Evolutionary conservation across 2,888 invertebrate species (phyloP), one percentile per base, ranked within the genome.

Genomic region (Plebejus melissa): DNA sequence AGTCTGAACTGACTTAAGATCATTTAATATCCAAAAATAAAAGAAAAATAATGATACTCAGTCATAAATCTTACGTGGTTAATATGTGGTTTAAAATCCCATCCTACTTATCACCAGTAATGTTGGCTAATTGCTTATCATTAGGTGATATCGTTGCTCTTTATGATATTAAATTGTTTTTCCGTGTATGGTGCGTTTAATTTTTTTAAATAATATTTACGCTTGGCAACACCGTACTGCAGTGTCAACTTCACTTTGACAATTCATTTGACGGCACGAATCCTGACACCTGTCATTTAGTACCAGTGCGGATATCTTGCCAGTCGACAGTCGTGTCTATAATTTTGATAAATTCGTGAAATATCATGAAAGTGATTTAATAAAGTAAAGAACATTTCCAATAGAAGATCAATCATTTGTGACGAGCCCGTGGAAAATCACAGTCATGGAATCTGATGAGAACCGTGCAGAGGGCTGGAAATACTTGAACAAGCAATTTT

Each of bases 381-480:
- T 60, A 22, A 72, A 72, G 22, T 41, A 13, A 72, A 50, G 28
- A 72, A 32, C 13, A 50, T 72, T 71, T 71, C 28, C 32, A 50
- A 16, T 16, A 54, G 32, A 7, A 50, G 32, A 54, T 65, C 32
- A 36, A 32, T 65, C 32, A 65, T 65, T 32, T 65, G 65, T 65
- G 5, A 13, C 65, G 13, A 32, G 16, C 32, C 13, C 16, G 65
- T 65, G 65, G 65, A 65, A 65, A 65, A 65, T 65, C 41, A 69
- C 46, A 76, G 76, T 71, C 74, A 90, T 90, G 90, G 88, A 87
- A 77, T 79, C 85, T 32, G 91, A 90, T 75, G 92, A 90, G 76
- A 91, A 91, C 50, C 91, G 93, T 69, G 93, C 88, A 2, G 93
- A 93, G 81, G 93, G 93, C 80, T 93, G 93, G 93, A 93, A 93